Evolutionary conservation across 2,888 invertebrate genomes (phyloP), one percentile per base, ranked within the genome.

Genomic region (Rhamphomyia laevipes): DNA sequence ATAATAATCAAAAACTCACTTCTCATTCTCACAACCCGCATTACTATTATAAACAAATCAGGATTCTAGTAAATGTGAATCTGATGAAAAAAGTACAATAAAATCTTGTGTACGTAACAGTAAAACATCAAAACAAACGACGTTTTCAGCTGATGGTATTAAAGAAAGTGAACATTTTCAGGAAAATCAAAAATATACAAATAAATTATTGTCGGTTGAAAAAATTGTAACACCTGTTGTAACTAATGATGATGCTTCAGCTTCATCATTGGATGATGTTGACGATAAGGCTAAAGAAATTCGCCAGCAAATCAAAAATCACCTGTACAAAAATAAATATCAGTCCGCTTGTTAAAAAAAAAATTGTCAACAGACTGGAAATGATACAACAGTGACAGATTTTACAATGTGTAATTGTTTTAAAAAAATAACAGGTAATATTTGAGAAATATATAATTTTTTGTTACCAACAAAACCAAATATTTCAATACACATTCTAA

Each of bases 1-100:
- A n/a, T n/a, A n/a, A n/a, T n/a, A n/a, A n/a, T n/a, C n/a, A 16
- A 65, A 68, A 52, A 64, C 70, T 37, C 61, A 65, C 21, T 63
- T n/a, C n/a, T n/a, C n/a, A n/a, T n/a, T 70, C 48, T 61, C 66
- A 1, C 55, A 59, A 16, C 47, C 40, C n/a, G n/a, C 12, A 40
- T 18, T 9, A 40, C 18, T 40, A 9, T 40, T 11, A 18, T 40
- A n/a, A 13, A 13, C 11, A 12, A 40, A 40, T 11, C 4, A 23
- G 13, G 52, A 51, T 1, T 50, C 45, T 3, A 33, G 27, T n/a
- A n/a, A n/a, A n/a, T n/a, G n/a, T 16, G 40, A 16, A 38, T 53
- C 33, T 35, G 48, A 13, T 27, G 53, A 55, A 1, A 56, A 48
- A n/a, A 23, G 12, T 46, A 1, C 46, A 51, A 2, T 50, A 42